phyloP scores from a whole-genome alignment of 2,113 vertebrate species.

The Craseonycteris thonglongyai region DNA sequence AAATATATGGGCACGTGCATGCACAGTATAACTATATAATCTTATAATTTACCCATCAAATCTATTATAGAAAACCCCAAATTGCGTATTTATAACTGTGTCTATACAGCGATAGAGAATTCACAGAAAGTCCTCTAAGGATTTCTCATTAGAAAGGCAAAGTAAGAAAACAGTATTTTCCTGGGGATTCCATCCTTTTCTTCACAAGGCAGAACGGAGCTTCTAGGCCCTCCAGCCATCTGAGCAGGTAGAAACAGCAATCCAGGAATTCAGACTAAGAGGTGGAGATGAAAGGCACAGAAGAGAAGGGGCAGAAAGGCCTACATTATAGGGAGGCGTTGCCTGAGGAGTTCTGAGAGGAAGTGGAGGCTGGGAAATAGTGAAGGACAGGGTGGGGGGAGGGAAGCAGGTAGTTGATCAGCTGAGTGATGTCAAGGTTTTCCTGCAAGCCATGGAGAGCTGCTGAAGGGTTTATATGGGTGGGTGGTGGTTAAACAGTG shows the following conservation, averaged over 20 bases:
- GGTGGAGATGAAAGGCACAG: background rate
- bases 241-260: background rate
- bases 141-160: constrained; percentile 1
- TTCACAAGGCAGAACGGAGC: background rate
- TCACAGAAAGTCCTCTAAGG: background rate
- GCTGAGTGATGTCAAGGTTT: background rate
- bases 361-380: background rate
- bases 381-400: background rate
- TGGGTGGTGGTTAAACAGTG: background rate
- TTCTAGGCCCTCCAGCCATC: background rate
- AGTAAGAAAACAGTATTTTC: background rate
- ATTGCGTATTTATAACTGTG: background rate
- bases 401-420: background rate
- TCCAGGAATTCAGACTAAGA: background rate
- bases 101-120: background rate
- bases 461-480: background rate
- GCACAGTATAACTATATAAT: background rate
- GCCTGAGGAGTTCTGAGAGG: background rate
- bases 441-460: background rate
- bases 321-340: accelerated
- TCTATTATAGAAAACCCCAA: background rate
- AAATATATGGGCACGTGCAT: background rate
- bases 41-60: background rate
- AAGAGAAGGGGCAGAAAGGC: background rate
- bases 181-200: background rate